phyloP scores from a whole-genome alignment of 2,888 invertebrate genomes.

The Drosophila meridionalis region DNA sequence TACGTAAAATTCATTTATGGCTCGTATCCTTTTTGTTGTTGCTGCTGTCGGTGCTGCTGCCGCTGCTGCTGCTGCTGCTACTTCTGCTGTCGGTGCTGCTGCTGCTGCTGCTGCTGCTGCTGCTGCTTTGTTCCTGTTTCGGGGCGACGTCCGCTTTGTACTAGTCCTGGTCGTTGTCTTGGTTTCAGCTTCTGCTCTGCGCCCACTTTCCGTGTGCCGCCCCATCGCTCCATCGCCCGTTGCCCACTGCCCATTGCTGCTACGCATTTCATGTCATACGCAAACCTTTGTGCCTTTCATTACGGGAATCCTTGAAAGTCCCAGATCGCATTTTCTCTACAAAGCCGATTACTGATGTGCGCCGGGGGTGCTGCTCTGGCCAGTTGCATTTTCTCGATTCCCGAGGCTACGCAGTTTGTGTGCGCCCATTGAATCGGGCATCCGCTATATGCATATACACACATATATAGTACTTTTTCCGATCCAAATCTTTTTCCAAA shows the following conservation, averaged over 20 bases:
- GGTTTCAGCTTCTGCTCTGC: slow-evolving; percentile 23
- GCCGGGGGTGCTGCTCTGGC: slow-evolving; percentile 51
- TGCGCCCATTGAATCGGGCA: slow-evolving; percentile 19
- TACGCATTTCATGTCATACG: slow-evolving; percentile 41
- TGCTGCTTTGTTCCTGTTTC: slow-evolving; percentile 71
- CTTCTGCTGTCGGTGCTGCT: slow-evolving; percentile 23
- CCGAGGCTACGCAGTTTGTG: slow-evolving; percentile 15
- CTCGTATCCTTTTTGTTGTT: slow-evolving; percentile 61
- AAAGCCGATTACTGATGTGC: slow-evolving; percentile 18
- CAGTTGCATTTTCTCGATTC: slow-evolving; percentile 30
- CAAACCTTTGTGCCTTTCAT: slow-evolving; percentile 34
- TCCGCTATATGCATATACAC: slow-evolving; percentile 14
- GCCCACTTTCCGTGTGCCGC: slow-evolving; percentile 30
- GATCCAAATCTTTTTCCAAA: slow-evolving; percentile 13
- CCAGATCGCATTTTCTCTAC: slow-evolving; percentile 23
- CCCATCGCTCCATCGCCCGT: slow-evolving; percentile 15
- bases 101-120: slow-evolving; percentile 24
- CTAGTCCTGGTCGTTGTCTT: slow-evolving; percentile 34
- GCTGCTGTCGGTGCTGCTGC: slow-evolving; percentile 23
- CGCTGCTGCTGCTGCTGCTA: slow-evolving; percentile 25
- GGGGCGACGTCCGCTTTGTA: slow-evolving; percentile 70
- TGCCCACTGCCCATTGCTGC: slow-evolving; percentile 38
- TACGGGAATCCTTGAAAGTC: slow-evolving; percentile 29
- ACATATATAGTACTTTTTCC: slow-evolving; percentile 27
- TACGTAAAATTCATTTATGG: slow-evolving; percentile 76